phyloP scores from a whole-genome alignment of 1,140 invertebrate species.

The Cydia splendana region DNA sequence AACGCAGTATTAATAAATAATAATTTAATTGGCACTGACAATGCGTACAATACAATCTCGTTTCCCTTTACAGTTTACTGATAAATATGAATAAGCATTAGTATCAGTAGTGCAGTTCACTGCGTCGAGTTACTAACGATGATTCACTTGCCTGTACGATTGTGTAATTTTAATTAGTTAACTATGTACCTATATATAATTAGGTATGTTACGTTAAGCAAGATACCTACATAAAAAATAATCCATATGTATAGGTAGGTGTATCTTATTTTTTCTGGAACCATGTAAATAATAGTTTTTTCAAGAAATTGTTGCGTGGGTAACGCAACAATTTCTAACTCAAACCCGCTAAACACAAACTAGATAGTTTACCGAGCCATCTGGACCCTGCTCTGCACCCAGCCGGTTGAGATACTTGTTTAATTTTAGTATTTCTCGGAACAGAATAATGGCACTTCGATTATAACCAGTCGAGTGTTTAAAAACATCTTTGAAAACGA shows the following conservation, averaged over 20 bases:
- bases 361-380: slow-evolving; percentile 26
- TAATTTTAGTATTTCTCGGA: slow-evolving; percentile 41
- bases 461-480: slow-evolving; percentile 62
- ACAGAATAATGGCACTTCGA: slow-evolving; percentile 56
- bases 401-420: slow-evolving; percentile 24
- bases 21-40: slow-evolving; percentile 1
- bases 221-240: no score
- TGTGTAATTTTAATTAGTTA: neutral
- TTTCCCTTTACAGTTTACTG: slow-evolving; percentile 17
- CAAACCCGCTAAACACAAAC: slow-evolving; percentile 6
- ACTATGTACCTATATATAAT: neutral
- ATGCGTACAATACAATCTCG: slow-evolving; percentile 12
- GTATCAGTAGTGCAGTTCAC: neutral
- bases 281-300: slow-evolving; percentile 1
- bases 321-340: slow-evolving; percentile 3
- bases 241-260: no score
- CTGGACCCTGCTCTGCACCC: slow-evolving; percentile 3
- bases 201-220: no score
- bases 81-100: slow-evolving; percentile 11
- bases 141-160: neutral
- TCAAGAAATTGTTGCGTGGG: no score
- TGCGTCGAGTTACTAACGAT: slow-evolving; percentile 14
- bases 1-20: neutral
- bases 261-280: no score
- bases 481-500: slow-evolving; percentile 69